phyloP scores from a whole-genome alignment of 1,140 invertebrate species.

The Aphis gossypii region DNA sequence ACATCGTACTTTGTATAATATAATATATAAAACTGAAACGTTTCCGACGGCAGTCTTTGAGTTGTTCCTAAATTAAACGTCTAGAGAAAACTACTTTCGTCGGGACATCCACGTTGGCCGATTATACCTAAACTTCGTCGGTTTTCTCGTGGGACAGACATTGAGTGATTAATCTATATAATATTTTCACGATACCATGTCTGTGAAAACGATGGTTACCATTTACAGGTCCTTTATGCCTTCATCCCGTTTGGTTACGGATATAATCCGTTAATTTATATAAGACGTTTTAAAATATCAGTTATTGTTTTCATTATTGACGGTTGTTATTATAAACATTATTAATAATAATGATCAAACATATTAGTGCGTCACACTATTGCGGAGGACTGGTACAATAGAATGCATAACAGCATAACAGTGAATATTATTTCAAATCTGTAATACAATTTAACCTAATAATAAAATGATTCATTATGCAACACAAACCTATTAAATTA shows the following conservation, averaged over 20 bases:
- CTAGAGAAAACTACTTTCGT: not conserved
- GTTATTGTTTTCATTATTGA: conserved; percentile 12
- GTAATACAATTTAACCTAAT: not conserved
- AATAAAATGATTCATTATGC: too few species aligned
- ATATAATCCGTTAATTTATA: not conserved
- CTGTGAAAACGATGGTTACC: not conserved
- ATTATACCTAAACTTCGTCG: not conserved
- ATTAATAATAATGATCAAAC: not conserved
- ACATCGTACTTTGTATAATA: not conserved
- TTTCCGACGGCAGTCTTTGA: not conserved
- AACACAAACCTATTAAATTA: too few species aligned
- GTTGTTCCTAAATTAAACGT: conserved; percentile 1
- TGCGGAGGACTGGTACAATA: not conserved
- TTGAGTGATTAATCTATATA: conserved; percentile 9
- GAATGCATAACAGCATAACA: too few species aligned
- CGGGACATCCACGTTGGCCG: not conserved
- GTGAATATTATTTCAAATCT: not conserved
- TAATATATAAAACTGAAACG: not conserved
- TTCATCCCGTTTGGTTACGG: not conserved
- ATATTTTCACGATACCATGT: not conserved
- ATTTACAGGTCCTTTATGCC: not conserved
- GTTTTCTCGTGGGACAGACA: not conserved
- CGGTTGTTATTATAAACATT: not conserved
- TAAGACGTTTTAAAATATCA: not conserved
- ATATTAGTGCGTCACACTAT: not conserved